phyloP scores from a whole-genome alignment of 2,797 vertebrate species.

The Brachyrhaphis roseni region DNA sequence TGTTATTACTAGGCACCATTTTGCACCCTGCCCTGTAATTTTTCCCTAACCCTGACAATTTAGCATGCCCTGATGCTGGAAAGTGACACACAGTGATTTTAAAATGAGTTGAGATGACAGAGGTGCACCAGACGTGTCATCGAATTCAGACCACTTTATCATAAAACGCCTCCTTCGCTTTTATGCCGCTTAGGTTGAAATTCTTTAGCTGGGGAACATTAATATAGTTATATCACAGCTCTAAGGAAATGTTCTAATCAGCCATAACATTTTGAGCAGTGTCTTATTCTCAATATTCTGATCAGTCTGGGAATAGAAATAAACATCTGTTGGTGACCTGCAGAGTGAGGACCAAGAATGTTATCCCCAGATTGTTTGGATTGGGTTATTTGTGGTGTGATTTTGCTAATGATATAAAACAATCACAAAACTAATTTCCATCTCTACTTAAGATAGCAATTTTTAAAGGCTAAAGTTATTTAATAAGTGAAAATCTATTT shows the following conservation, averaged over 20 bases:
- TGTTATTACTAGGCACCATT: constrained; percentile 1
- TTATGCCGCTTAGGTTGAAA: neutral
- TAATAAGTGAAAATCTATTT: neutral
- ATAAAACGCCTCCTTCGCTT: neutral
- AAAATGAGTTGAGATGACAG: constrained; percentile 1
- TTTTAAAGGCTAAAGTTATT: neutral
- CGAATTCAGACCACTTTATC: neutral
- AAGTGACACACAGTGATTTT: constrained; percentile 7
- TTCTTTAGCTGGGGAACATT: neutral
- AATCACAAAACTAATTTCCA: neutral
- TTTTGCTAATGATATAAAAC: neutral
- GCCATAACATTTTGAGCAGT: neutral
- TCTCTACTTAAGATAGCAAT: neutral
- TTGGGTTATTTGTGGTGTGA: neutral
- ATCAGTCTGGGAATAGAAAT: neutral
- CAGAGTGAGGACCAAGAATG: neutral
- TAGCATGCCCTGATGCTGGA: neutral
- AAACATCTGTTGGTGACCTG: neutral
- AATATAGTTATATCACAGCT: neutral
- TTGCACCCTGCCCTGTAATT: neutral
- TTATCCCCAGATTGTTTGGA: neutral
- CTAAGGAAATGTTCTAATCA: neutral
- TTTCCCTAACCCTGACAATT: neutral
- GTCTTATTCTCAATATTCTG: neutral
- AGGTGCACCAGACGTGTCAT: neutral